phyloP scores from a whole-genome alignment of 2,888 invertebrate genomes.

The Aphrophora alni region DNA sequence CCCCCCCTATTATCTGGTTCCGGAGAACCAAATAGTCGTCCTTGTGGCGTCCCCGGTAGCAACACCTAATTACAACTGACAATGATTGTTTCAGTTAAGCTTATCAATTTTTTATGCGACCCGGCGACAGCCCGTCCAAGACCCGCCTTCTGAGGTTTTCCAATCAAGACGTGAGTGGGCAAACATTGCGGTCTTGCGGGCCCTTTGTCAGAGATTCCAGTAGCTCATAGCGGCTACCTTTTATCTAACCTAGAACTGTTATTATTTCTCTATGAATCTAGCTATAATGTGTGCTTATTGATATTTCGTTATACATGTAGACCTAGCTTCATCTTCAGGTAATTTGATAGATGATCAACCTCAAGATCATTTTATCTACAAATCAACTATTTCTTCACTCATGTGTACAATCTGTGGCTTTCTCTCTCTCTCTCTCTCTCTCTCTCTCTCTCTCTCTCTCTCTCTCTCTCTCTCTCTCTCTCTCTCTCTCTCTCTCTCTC shows the following conservation, averaged over 20 bases:
- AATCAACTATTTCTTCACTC: background rate
- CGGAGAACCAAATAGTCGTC: no score
- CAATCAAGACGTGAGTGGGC: background rate
- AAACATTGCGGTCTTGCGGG: background rate
- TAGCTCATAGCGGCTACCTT: background rate
- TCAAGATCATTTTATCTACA: background rate
- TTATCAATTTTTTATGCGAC: background rate
- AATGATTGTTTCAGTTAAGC: background rate
- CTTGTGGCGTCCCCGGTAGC: background rate
- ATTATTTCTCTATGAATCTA: background rate
- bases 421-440: background rate
- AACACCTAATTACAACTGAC: background rate
- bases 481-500: constrained; percentile 24
- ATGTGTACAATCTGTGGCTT: background rate
- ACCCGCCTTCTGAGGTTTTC: background rate
- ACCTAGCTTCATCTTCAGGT: background rate
- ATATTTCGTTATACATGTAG: background rate
- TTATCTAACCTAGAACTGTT: background rate
- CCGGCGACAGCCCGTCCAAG: background rate
- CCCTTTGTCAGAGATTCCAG: background rate
- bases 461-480: constrained; percentile 24
- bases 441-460: constrained; percentile 7
- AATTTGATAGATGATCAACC: background rate
- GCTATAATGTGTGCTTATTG: background rate
- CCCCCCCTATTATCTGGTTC: no score